These are phyloP conservation scores for Eulemur coronatus DNA, from an alignment of 2,797 vertebrate genomes.

Conservation along the genomic window DNA sequence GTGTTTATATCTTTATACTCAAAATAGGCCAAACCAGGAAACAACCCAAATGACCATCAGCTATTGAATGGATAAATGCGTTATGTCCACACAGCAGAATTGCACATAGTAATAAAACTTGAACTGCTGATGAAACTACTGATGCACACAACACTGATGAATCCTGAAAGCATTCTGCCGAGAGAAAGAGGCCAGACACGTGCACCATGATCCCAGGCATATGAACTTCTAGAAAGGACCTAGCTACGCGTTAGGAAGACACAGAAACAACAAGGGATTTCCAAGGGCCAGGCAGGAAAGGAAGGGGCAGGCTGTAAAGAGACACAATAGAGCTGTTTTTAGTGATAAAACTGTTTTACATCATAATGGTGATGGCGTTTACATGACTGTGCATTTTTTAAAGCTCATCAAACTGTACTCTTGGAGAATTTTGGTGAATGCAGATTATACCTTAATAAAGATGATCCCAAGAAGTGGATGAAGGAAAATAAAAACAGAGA, in stretches of 20 bases:
- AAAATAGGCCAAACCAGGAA: neutral
- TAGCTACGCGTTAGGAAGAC: neutral
- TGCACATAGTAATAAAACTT: neutral
- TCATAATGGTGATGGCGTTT: fast-evolving
- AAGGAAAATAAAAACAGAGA: neutral
- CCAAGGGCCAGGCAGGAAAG: neutral
- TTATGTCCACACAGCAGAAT: neutral
- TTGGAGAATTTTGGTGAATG: neutral
- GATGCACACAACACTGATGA: too few species aligned
- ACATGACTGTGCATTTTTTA: neutral
- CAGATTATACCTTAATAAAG: neutral
- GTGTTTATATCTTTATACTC: neutral
- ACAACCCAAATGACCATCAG: neutral
- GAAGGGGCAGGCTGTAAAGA: neutral
- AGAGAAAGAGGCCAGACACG: neutral
- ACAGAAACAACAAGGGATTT: neutral
- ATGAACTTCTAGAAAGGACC: neutral
- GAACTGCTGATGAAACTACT: neutral
- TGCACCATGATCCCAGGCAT: fast-evolving
- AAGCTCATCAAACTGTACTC: neutral
- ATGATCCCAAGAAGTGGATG: neutral
- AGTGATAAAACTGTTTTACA: neutral
- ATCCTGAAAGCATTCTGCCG: neutral
- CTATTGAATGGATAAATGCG: neutral
- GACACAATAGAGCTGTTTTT: neutral